These are phyloP conservation scores for Xylocopa sonorina DNA, from an alignment of 1,140 invertebrate genomes.

Conservation along the genomic window DNA sequence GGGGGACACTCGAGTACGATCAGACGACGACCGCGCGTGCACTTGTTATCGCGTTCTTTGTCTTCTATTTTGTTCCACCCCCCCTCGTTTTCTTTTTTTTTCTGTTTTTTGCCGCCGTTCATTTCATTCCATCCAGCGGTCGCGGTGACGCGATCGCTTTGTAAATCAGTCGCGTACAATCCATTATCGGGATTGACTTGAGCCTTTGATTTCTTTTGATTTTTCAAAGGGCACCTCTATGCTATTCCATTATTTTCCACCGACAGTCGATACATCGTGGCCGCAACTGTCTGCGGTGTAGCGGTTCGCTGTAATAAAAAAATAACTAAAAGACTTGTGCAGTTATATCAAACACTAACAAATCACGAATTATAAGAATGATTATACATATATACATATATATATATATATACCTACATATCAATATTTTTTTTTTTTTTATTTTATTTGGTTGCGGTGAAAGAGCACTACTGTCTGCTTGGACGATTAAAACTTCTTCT, in stretches of 20 bases:
- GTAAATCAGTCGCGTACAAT: neutral
- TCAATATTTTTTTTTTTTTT: conserved; percentile 5
- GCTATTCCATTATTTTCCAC: conserved; percentile 74
- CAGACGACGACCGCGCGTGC: neutral
- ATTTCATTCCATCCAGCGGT: too few relatives aligned
- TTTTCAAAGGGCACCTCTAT: conserved; percentile 73
- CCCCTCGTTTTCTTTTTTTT: too few relatives aligned
- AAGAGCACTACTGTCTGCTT: conserved; percentile 82
- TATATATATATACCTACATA: conserved; percentile 5
- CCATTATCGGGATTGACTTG: neutral
- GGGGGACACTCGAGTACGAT: conserved; percentile 24
- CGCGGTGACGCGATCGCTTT: neutral
- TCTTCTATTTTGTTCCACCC: too few relatives aligned
- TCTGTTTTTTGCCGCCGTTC: too few relatives aligned
- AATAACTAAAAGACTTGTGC: conserved; percentile 78
- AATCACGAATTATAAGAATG: conserved; percentile 72
- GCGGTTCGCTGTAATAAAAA: conserved; percentile 65
- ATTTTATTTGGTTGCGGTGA: conserved; percentile 79
- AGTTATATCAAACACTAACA: conserved; percentile 82
- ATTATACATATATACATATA: conserved; percentile 45
- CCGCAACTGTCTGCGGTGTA: conserved; percentile 62
- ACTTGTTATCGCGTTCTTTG: too few relatives aligned
- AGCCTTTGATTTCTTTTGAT: conserved; percentile 69
- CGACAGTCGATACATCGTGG: conserved; percentile 69
- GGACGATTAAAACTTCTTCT: conserved; percentile 80